Percentiles rank a stretch among this genome's conserved stretches.
These are phyloP conservation scores for Rhorus exstirpatorius DNA, from an alignment of 2,888 invertebrate genomes.

Conservation along the genomic window DNA sequence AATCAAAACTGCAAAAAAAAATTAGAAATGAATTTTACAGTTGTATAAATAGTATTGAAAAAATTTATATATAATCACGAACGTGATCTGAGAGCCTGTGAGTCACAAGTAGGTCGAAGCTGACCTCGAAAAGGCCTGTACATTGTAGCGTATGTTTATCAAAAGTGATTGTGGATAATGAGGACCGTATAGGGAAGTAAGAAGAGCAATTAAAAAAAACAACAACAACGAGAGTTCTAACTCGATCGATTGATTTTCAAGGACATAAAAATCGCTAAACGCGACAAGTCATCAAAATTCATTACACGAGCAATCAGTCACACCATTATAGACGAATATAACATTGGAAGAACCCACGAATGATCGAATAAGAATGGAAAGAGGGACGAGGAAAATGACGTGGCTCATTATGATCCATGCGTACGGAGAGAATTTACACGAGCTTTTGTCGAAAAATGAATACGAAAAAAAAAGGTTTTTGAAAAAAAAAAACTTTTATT, in stretches of 20 bases:
- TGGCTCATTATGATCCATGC: background rate
- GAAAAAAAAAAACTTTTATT: no score
- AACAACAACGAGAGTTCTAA: constrained; percentile 31
- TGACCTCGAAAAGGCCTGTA: constrained; percentile 24
- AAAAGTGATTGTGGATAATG: constrained; percentile 45
- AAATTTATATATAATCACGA: constrained; percentile 3
- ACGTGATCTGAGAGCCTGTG: constrained; percentile 36
- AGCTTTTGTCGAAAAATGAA: background rate
- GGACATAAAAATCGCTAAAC: constrained; percentile 35
- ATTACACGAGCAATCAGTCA: constrained; percentile 31
- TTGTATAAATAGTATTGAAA: constrained; percentile 2
- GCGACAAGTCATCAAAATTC: constrained; percentile 37
- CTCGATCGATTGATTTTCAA: constrained; percentile 58
- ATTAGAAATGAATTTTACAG: constrained; percentile 3
- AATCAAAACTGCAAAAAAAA: background rate
- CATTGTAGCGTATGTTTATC: constrained; percentile 27
- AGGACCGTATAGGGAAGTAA: constrained; percentile 32
- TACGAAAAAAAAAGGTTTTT: background rate
- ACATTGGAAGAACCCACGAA: constrained; percentile 8
- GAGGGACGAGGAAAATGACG: background rate
- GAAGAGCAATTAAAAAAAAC: background rate
- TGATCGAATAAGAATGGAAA: constrained; percentile 17
- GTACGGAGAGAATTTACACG: background rate
- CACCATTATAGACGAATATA: constrained; percentile 21
- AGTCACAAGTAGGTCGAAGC: constrained; percentile 32